Conservation (phyloP, 1,140 invertebrate genomes). For the Sarcophaga bullata region DNA sequence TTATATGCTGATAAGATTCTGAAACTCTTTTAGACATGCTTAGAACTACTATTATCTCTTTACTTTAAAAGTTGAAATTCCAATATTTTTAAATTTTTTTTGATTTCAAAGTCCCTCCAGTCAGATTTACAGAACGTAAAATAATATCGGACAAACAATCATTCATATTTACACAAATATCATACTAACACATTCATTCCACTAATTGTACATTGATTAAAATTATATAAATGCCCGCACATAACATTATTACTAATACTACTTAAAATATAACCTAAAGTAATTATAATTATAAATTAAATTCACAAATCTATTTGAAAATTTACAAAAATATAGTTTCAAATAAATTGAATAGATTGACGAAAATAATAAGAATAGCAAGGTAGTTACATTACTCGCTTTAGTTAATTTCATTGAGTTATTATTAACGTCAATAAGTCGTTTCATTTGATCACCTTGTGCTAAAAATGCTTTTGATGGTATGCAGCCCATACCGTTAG, state of each 20-base stretch:
- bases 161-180: background rate
- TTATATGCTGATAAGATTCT: too few species aligned
- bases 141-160: slow-evolving; percentile 1
- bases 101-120: too few species aligned
- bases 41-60: too few species aligned
- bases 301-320: background rate
- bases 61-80: too few species aligned
- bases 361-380: background rate
- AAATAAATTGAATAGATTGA: background rate
- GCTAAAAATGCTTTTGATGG: slow-evolving; percentile 48
- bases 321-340: background rate
- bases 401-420: slow-evolving; percentile 59
- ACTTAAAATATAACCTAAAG: background rate
- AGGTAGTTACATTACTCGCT: slow-evolving; percentile 47
- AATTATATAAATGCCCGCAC: background rate
- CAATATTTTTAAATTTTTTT: too few species aligned
- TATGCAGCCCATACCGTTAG: slow-evolving; percentile 60
- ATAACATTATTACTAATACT: background rate
- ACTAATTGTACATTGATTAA: slow-evolving; percentile 5
- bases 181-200: slow-evolving; percentile 1
- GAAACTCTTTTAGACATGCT: too few species aligned
- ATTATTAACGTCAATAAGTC: slow-evolving; percentile 57
- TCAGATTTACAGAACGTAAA: background rate
- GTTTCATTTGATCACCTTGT: slow-evolving; percentile 50
- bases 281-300: background rate